Conservation (phyloP, 2,113 vertebrate species). For the Pollachius pollachius region DNA sequence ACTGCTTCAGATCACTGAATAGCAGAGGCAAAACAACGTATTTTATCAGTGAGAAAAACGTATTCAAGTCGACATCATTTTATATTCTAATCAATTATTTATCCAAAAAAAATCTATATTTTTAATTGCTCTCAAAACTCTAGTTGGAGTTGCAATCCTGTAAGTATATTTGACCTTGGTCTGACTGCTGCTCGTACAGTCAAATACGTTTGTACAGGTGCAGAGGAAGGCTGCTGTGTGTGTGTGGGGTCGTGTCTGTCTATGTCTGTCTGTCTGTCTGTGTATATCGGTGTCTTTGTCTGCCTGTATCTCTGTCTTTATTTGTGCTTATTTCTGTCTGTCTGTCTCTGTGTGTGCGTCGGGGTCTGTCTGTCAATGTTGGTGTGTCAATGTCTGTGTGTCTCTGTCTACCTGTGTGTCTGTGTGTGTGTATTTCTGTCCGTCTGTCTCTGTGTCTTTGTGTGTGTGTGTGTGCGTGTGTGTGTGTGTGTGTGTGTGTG, state of each 20-base stretch:
- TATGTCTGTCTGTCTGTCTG: too few relatives aligned
- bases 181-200: not conserved
- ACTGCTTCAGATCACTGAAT: too few relatives aligned
- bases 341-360: not conserved
- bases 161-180: conserved; percentile 11
- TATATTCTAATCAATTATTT: too few relatives aligned
- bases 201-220: not conserved
- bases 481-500: conserved; percentile 27
- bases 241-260: not conserved
- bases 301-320: not conserved
- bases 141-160: too few relatives aligned
- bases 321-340: not conserved
- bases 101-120: too few relatives aligned
- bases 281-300: not conserved
- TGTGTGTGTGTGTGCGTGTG: conserved; percentile 25
- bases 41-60: too few relatives aligned
- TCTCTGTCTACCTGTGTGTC: not conserved
- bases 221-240: not conserved
- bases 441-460: not conserved
- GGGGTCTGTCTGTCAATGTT: not conserved
- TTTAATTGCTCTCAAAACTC: too few relatives aligned
- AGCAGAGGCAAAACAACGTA: too few relatives aligned
- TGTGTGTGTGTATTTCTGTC: too few relatives aligned
- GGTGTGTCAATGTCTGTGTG: not conserved
- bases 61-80: too few relatives aligned